Conservation (phyloP, 2,113 vertebrate species). For the Elachura formosa region DNA sequence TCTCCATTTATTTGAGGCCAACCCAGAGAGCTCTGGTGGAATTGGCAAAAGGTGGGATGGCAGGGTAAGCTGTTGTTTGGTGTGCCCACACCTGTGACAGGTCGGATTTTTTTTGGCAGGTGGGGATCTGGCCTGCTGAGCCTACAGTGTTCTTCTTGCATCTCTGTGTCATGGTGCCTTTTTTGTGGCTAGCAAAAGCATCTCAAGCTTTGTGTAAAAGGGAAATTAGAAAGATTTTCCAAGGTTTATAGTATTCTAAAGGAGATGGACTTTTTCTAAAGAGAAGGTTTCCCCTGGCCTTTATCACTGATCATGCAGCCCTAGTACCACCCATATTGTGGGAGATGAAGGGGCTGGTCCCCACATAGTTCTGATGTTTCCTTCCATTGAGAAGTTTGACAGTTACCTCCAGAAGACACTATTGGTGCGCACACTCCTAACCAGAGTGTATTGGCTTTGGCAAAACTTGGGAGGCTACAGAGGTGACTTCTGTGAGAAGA, state of each 20-base stretch:
- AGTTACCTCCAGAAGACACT: background rate
- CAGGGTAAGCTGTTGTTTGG: background rate
- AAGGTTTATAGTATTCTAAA: background rate
- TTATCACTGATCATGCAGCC: background rate
- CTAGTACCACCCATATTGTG: background rate
- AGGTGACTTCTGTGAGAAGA: background rate
- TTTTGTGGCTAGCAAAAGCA: background rate
- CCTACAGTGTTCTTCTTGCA: background rate
- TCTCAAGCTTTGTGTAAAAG: background rate
- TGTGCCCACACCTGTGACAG: background rate
- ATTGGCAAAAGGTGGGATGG: background rate
- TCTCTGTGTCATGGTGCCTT: background rate
- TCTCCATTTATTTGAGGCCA: background rate
- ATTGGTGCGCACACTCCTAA: background rate
- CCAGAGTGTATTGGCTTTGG: background rate
- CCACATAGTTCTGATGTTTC: background rate
- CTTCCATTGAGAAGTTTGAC: background rate
- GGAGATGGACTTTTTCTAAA: background rate
- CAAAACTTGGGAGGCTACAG: background rate
- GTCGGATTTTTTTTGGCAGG: background rate
- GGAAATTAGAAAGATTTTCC: background rate
- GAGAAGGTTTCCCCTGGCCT: background rate
- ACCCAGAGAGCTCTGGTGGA: background rate
- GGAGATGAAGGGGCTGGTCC: background rate
- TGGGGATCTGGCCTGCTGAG: background rate